Evolutionary conservation across 1,140 invertebrate species (phyloP).

Genomic region (Palaemon carinicauda): DNA sequence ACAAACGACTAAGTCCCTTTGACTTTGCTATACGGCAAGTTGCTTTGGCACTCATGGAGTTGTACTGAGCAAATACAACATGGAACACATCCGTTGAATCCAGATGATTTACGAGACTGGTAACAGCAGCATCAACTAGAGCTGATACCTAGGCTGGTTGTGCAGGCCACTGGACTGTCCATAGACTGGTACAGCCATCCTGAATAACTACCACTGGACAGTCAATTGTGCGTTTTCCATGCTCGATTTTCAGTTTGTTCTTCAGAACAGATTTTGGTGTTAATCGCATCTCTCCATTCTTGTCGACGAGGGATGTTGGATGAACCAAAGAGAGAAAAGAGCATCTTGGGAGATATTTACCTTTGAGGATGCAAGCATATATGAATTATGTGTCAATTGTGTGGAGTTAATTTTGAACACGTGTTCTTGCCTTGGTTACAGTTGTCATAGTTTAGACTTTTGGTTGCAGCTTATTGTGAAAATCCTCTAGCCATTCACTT

Average conservation of each 20-base stretch:
- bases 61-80: conserved; percentile 16
- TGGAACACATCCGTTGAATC: neutral
- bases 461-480: neutral
- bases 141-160: conserved; percentile 1
- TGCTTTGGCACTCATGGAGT: neutral
- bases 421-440: neutral
- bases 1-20: neutral
- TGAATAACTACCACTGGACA: conserved; percentile 1
- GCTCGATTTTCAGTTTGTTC: too few species aligned
- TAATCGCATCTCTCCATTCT: too few species aligned
- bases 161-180: conserved; percentile 15
- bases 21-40: neutral
- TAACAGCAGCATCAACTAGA: neutral
- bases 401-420: neutral
- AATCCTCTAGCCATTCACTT: neutral
- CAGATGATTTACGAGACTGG: neutral
- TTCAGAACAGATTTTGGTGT: too few species aligned
- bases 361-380: conserved; percentile 6
- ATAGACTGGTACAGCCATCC: conserved; percentile 13
- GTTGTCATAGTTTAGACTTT: conserved; percentile 11
- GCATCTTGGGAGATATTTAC: neutral
- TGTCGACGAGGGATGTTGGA: neutral
- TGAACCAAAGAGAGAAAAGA: conserved; percentile 4
- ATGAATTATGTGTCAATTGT: neutral
- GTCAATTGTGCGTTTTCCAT: too few species aligned